Conservation (phyloP, 1,140 invertebrate genomes). For the Musca vetustissima region DNA sequence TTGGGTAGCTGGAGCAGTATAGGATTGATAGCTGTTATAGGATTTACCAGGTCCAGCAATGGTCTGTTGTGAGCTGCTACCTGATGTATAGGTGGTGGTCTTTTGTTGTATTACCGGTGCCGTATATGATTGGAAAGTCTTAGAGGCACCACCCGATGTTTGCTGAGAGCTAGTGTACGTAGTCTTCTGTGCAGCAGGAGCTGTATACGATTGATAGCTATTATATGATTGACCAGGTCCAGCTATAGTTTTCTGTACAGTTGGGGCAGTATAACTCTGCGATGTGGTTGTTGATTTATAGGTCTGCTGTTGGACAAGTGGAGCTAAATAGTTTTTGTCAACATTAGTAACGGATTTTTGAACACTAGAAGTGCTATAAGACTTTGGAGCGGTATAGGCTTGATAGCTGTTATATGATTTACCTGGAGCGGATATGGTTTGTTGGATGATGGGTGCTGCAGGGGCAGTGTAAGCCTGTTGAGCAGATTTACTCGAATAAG, state of each 20-base stretch:
- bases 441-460: constrained; percentile 1
- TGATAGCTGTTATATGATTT: constrained; percentile 16
- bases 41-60: constrained; percentile 14
- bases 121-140: background rate
- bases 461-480: background rate
- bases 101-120: background rate
- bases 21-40: background rate
- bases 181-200: background rate
- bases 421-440: background rate
- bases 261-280: constrained; percentile 1
- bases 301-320: background rate
- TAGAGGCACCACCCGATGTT: background rate
- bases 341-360: background rate
- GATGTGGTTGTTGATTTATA: background rate
- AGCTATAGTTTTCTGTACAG: background rate
- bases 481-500: background rate
- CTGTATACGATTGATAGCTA: background rate
- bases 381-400: background rate
- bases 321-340: constrained; percentile 1
- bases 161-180: background rate
- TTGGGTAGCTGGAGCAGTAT: constrained; percentile 6
- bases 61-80: background rate
- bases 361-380: constrained; percentile 2
- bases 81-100: too few species aligned
- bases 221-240: constrained; percentile 14